Evolutionary conservation across 2,888 invertebrate genomes (phyloP), one percentile per base, ranked within the genome.

Genomic region (Yponomeuta cagnagella): DNA sequence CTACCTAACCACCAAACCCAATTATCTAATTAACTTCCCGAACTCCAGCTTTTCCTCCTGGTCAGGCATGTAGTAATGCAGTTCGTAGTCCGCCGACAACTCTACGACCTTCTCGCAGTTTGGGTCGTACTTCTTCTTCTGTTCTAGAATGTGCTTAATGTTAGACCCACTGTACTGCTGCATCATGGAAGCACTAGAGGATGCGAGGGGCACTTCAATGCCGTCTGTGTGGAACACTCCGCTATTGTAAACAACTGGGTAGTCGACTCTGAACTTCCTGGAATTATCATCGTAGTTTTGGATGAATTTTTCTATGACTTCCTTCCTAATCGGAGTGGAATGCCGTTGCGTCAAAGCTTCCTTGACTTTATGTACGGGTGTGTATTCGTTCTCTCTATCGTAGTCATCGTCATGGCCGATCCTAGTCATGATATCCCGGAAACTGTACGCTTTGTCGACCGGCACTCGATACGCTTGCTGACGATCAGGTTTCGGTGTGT

Each of bases 1-100:
- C 33, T 33, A 33, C 33, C 5, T 33, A 43, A 43, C 1, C 9
- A 8, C 52, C 1, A 58, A 2, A 12, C 52, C 8, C 5, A 58
- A 58, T 30, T 64, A 64, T 23, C 10, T 64, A 33, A 30, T 65
- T 31, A 31, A 33, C 31, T 30, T 65, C 8, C 65, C 65, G 30
- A 65, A 30, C 65, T 65, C 31, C 10, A 12, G 5, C 65, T 12
- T n/a, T 52, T 90, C 89, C 73, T 90, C 90, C 75, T 90, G 85
- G 1, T 89, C 90, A 0, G 90, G 89, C 33, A 90, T 83, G 77
- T 88, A 92, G 76, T 90, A 92, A 73, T 88, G 88, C 71, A 92
- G 79, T 79, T 91, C 91, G 76, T 90, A 92, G 0, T 86, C 87
- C 0, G 91, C 89, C 0, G 89, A 84, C 67, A 90, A 76, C 63